Base-by-base conservation (phyloP, 2,797 vertebrate species). In the Fringilla coelebs region DNA sequence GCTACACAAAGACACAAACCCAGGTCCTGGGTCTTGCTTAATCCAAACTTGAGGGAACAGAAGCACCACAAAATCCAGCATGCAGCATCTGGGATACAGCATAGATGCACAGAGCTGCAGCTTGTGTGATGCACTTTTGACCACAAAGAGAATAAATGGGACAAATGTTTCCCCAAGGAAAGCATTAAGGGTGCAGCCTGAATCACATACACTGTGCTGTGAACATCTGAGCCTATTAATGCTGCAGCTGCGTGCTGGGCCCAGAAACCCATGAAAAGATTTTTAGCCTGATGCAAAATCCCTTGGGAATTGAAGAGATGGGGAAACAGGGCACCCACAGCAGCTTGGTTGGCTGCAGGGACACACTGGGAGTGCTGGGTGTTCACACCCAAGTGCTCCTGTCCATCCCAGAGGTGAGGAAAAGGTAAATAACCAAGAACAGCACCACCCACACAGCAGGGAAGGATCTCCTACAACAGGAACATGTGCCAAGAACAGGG, bases 131-230 rank as follows among this genome's bases (percentile, higher is more conserved):
- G 25, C 4, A 38, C 26, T 85, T 84, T 10, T 49, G 66, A 61
- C 43, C 55, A 58, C 4, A 15, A 51, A 60, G 43, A 77, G 34
- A 51, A 72, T 45, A 71, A 91, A 67, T 67, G 3, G 5, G 45
- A 68, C 65, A 78, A 71, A 71, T 4, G 31, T 67, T 66, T 85
- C 83, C 76, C 79, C 49, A 74, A 77, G 87, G 81, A 84, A 72
- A 91, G 55, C 78, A 54, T 31, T 45, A 57, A 49, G 60, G 63
- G 63, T 57, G 49, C 67, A 45, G 7, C 31, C 21, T 40, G 72
- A 12, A 29, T 20, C 21, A 32, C 2, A 1, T 51, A 72, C 67
- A 49, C 11, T 5, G 22, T 25, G 49, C 89, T 31, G 80, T 1
- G 54, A 40, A 36, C 17, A 6, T 0, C 34, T 0, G 1, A 60